These are phyloP conservation scores for Lepidotrigona ventralis DNA, from an alignment of 1,140 invertebrate genomes.

Conservation along the genomic window DNA sequence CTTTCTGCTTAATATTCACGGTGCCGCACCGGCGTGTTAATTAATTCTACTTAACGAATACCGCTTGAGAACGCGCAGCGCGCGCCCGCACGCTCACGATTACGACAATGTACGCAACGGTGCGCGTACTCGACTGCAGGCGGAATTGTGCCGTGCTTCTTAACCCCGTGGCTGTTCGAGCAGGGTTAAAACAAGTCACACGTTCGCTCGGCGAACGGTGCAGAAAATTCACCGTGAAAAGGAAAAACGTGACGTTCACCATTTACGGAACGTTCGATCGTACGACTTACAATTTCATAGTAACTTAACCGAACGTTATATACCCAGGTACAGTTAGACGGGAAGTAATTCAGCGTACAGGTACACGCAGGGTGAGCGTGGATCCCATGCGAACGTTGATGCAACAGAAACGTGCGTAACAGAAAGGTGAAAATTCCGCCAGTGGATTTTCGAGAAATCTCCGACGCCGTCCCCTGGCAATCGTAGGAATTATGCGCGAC, in stretches of 20 bases:
- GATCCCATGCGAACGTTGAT: not conserved
- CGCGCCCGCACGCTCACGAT: conserved; percentile 25
- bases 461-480: conserved; percentile 45
- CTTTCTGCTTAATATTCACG: conserved; percentile 64
- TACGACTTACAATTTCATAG: not conserved
- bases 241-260: not conserved
- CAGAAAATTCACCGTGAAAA: not conserved
- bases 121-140: not conserved
- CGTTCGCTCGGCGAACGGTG: not conserved
- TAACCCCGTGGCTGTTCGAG: not conserved
- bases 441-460: conserved; percentile 15
- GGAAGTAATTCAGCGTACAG: not conserved
- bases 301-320: not conserved
- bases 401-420: not conserved
- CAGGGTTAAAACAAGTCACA: not conserved
- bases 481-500: conserved; percentile 58
- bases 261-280: not conserved
- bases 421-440: conserved; percentile 14
- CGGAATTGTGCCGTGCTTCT: conserved; percentile 12
- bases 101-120: conserved; percentile 42
- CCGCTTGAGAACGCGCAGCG: conserved; percentile 6
- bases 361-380: not conserved
- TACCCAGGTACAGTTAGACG: not conserved
- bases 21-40: conserved; percentile 55
- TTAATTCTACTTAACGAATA: conserved; percentile 64